Evolutionary conservation across 2,888 invertebrate species (phyloP), one percentile per base, ranked within the genome.

Genomic region (Papilio gigon): DNA sequence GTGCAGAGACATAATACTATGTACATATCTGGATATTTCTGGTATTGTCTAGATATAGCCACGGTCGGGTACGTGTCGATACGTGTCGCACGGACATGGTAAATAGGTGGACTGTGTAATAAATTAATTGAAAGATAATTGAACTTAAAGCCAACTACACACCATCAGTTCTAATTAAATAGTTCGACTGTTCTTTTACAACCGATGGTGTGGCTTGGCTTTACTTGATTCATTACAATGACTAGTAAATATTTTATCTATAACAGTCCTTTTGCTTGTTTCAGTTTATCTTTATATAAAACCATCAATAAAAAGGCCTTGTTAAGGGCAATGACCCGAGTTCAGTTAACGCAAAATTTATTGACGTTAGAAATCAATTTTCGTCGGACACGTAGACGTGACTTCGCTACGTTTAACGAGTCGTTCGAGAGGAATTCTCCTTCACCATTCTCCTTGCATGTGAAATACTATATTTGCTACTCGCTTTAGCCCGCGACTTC

Each of bases 21-120:
- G n/a, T 42, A 47, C 33, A 44, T 9, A 33, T 66, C 66, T 35
- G 25, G 66, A 66, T 59, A 35, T 17, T 47, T 47, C 66, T 35
- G 47, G 59, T 59, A 5, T 9, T 12, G 58, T 58, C 42, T 8
- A 14, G 64, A 37, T 30, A 58, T 5, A 4, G 42, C 44, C 58
- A 66, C 47, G 59, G 66, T 47, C 59, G 59, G 1, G 12, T 8
- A 25, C n/a, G n/a, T 6, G 30, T 30, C 11, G 27, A 37, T 40
- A 60, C 60, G 60, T 63, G 53, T 56, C n/a, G 30, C 53, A 56
- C 47, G 33, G 14, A 35, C 35, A 63, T 47, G 40, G 25, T 60
- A 40, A 60, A 60, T 12, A 64, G 40, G 53, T 64, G 37, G 27
- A 53, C 37, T 22, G 17, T 53, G 12, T 14, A 53, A 53, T 47